phyloP scores from a whole-genome alignment of 2,888 invertebrate species.

The Agriopis marginaria region DNA sequence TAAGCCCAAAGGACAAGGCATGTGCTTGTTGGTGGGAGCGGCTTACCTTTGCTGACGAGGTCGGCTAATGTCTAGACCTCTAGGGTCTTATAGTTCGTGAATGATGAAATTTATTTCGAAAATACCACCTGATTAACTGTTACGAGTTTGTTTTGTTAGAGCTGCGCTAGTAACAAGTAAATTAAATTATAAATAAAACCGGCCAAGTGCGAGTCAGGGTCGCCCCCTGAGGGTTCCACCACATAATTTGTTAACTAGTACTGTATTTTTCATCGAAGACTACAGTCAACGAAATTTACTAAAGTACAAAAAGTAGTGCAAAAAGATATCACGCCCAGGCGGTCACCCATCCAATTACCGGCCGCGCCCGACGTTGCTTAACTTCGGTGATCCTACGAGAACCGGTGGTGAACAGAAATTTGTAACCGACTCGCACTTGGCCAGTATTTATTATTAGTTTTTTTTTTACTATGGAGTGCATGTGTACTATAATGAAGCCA shows the following conservation, averaged over 20 bases:
- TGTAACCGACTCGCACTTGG: too few relatives aligned
- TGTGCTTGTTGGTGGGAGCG: conserved; percentile 55
- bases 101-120: conserved; percentile 10
- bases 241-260: too few relatives aligned
- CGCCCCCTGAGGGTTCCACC: too few relatives aligned
- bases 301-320: too few relatives aligned
- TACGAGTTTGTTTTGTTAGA: not conserved
- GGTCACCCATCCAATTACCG: conserved; percentile 80
- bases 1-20: conserved; percentile 52
- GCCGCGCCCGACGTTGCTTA: conserved; percentile 77
- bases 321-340: conserved; percentile 47
- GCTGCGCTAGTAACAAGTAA: too few relatives aligned
- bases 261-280: too few relatives aligned
- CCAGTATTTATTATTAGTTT: too few relatives aligned
- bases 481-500: too few relatives aligned
- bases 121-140: conserved; percentile 13
- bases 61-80: conserved; percentile 56
- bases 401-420: not conserved
- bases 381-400: conserved; percentile 58
- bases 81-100: conserved; percentile 12
- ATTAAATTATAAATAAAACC: too few relatives aligned
- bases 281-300: too few relatives aligned
- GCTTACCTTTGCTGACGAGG: conserved; percentile 62
- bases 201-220: too few relatives aligned
- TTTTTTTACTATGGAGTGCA: too few relatives aligned